Conservation (phyloP, 2,888 invertebrate genomes). For the Heliconius ethilla region DNA sequence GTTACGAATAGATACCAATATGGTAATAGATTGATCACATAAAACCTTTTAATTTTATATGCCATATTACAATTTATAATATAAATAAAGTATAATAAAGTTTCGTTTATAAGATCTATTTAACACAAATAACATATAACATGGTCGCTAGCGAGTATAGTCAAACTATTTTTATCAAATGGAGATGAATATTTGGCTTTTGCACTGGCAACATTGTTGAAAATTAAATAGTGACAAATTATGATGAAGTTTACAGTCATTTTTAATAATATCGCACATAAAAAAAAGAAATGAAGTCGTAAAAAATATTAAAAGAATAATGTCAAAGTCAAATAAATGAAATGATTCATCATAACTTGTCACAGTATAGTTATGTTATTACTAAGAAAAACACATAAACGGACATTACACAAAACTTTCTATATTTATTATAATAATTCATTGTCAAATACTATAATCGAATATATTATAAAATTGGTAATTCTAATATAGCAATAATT, state of each 20-base stretch:
- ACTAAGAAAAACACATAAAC: slow-evolving; percentile 13
- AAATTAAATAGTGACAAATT: slow-evolving; percentile 6
- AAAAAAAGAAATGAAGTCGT: neutral
- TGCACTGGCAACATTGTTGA: neutral
- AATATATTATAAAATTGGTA: slow-evolving; percentile 23
- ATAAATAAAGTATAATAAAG: too few relatives aligned
- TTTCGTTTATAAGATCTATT: neutral
- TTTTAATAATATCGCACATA: neutral
- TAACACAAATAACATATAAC: neutral
- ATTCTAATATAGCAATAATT: slow-evolving; percentile 26
- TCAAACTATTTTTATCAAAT: neutral
- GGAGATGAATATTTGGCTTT: slow-evolving; percentile 6
- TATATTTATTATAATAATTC: slow-evolving; percentile 26
- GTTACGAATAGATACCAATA: neutral
- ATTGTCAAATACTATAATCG: slow-evolving; percentile 28
- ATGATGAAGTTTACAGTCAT: neutral
- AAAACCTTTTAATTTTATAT: neutral
- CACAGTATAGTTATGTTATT: neutral
- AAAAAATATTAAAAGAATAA: neutral
- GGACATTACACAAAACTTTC: slow-evolving; percentile 36
- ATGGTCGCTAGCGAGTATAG: neutral
- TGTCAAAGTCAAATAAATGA: neutral
- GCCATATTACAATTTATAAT: neutral
- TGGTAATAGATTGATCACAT: neutral
- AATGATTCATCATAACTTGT: slow-evolving; percentile 2